phyloP scores from a whole-genome alignment of 2,797 vertebrate species.

The Synaphobranchus kaupii region DNA sequence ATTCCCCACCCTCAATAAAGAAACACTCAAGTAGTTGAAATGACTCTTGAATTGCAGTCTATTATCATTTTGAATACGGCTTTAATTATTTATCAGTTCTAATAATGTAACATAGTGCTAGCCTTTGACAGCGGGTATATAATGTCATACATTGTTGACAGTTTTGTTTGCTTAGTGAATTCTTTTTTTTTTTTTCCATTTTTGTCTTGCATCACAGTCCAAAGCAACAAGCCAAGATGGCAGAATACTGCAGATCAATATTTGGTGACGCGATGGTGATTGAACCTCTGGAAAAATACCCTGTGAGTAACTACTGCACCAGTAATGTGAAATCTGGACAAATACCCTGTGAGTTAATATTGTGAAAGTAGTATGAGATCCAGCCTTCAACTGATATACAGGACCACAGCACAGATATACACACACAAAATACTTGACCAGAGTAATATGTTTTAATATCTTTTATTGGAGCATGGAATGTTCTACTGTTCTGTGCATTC shows the following conservation, averaged over 20 bases:
- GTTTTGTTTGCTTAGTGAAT: neutral
- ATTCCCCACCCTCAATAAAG: neutral
- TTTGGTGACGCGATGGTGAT: constrained; percentile 93
- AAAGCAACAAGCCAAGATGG: constrained; percentile 99
- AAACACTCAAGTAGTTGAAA: neutral
- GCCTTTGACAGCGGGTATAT: neutral
- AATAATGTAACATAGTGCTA: neutral
- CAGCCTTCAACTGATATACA: neutral
- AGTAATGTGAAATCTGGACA: neutral
- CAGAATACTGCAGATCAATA: constrained; percentile 95
- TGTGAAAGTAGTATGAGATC: neutral
- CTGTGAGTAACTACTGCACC: constrained; percentile 70
- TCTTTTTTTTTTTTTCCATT: neutral
- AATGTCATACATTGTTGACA: neutral
- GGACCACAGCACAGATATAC: neutral
- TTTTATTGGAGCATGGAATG: neutral
- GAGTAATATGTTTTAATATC: neutral
- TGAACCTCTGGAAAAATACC: constrained; percentile 93
- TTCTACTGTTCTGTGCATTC: neutral
- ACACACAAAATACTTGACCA: neutral
- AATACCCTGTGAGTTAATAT: neutral
- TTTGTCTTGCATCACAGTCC: constrained; percentile 64
- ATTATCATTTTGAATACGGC: neutral
- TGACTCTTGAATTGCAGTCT: constrained; percentile 1
- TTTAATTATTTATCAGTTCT: constrained; percentile 8